Evolutionary conservation across 2,113 vertebrate species (phyloP).

Genomic region (human): GRCh38 chr1:194245501-194246000

Average conservation of each 20-base stretch:
- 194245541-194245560: conserved; percentile 72
- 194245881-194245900: not conserved
- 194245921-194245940: not conserved
- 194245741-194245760: conserved; percentile 35
- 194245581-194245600: conserved; percentile 8
- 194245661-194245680: conserved; percentile 43
- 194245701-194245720: conserved; percentile 59
- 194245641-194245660: conserved; percentile 54
- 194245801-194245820: conserved; percentile 45
- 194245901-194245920: not conserved
- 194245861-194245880: conserved; percentile 45
- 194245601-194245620: not conserved
- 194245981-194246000: not conserved
- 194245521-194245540: conserved; percentile 74
- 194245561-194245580: conserved; percentile 68
- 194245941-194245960: not conserved
- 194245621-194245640: not conserved
- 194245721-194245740: conserved; percentile 29
- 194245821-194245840: conserved; percentile 68
- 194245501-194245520: conserved; percentile 78
- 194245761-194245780: conserved; percentile 65
- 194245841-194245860: conserved; percentile 43
- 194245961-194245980: not conserved
- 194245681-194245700: conserved; percentile 44
- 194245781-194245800: conserved; percentile 65